phyloP scores from a whole-genome alignment of 2,797 vertebrate genomes.

The Acipenser transmontanus region DNA sequence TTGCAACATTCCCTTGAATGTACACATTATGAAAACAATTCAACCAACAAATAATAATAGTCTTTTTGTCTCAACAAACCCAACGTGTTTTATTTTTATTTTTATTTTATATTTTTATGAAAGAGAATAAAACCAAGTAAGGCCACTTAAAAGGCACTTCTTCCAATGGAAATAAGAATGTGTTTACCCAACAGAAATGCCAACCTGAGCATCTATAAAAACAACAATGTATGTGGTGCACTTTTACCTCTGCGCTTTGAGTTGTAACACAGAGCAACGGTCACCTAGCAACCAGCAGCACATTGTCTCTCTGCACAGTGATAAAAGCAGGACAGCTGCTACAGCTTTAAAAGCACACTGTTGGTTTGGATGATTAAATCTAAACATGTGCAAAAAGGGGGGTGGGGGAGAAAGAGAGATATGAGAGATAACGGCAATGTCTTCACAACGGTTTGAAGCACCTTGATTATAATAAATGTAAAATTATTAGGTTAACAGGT shows the following conservation, averaged over 20 bases:
- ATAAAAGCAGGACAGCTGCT: conserved; percentile 25
- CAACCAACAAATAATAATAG: background rate
- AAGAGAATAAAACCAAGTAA: background rate
- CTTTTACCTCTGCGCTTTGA: conserved; percentile 43
- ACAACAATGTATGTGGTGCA: conserved; percentile 27
- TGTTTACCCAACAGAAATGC: conserved; percentile 23
- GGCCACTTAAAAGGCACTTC: background rate
- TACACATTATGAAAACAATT: background rate
- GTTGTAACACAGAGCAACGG: conserved; percentile 64
- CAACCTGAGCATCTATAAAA: conserved; percentile 22
- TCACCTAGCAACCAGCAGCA: conserved; percentile 71
- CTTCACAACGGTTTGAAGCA: too few species aligned
- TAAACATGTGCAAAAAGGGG: conserved; percentile 9
- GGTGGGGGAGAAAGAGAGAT: background rate
- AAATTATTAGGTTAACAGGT: too few species aligned
- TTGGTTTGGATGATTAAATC: conserved; percentile 15
- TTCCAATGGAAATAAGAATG: conserved; percentile 14
- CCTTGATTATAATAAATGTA: too few species aligned
- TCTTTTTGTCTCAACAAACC: background rate
- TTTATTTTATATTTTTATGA: too few species aligned
- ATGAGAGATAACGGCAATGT: background rate
- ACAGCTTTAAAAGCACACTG: conserved; percentile 13
- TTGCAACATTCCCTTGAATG: background rate
- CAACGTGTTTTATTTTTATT: too few species aligned
- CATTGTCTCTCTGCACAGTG: conserved; percentile 40